Percentiles rank a stretch among this genome's conserved stretches.
These are phyloP conservation scores for Drosophila peninsularis DNA, from an alignment of 2,888 invertebrate species.

Conservation along the genomic window DNA sequence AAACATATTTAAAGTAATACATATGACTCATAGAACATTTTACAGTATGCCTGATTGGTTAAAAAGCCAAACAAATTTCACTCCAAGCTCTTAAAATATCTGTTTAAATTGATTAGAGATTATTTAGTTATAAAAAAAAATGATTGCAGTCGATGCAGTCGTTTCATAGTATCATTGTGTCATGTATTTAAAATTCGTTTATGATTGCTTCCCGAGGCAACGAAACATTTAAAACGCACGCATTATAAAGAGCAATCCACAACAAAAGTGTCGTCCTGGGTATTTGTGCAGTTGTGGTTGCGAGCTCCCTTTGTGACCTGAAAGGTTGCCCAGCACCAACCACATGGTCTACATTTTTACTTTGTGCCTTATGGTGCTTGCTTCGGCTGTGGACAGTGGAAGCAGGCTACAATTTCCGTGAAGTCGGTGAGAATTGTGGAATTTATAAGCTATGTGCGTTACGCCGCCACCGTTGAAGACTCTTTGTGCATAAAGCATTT, in stretches of 20 bases:
- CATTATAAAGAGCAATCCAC: conserved; percentile 15
- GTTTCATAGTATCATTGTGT: not conserved
- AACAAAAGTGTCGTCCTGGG: conserved; percentile 18
- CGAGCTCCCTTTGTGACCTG: not conserved
- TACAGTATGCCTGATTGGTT: not conserved
- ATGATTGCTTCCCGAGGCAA: not conserved
- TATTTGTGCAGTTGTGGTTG: conserved; percentile 7
- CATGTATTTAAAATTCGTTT: not conserved
- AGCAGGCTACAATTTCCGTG: conserved; percentile 17
- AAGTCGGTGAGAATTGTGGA: conserved; percentile 54
- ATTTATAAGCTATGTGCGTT: conserved; percentile 71
- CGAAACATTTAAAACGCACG: not conserved
- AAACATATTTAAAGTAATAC: too few relatives aligned
- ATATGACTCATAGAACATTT: too few relatives aligned
- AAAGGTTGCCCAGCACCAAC: conserved; percentile 29
- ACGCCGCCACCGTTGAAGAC: conserved; percentile 29
- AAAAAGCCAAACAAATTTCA: too few relatives aligned
- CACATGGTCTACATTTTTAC: conserved; percentile 64
- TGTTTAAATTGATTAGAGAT: not conserved
- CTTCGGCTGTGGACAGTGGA: conserved; percentile 10
- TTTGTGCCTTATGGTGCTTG: conserved; percentile 49
- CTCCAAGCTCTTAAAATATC: not conserved
- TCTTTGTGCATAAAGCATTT: conserved; percentile 63
- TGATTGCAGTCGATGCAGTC: not conserved
- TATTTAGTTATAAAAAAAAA: not conserved